Evolutionary conservation across 2,797 vertebrate genomes (phyloP).

Genomic region (Merluccius polli): DNA sequence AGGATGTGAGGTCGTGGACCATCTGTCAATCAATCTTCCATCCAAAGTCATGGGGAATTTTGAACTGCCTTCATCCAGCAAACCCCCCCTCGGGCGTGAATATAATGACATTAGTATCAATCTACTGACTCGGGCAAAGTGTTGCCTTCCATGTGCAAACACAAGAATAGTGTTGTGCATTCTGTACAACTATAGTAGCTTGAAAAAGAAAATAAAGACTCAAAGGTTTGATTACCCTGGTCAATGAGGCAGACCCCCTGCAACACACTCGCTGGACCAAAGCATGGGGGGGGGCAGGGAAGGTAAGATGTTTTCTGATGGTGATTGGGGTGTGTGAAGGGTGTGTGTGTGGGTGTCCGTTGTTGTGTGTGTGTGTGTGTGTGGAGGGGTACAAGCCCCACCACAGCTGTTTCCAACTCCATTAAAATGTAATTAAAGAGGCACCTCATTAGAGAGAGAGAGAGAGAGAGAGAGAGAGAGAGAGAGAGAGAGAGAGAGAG

Average conservation of each 20-base stretch:
- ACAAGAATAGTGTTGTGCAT: background rate
- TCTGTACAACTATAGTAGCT: background rate
- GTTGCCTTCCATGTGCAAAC: too few species aligned
- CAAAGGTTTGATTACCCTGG: background rate
- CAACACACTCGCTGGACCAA: background rate
- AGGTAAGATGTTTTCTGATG: background rate
- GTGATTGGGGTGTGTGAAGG: background rate
- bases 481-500: slow-evolving; percentile 39
- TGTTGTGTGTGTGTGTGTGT: slow-evolving; percentile 2
- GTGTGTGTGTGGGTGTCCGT: background rate
- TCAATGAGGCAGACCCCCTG: background rate
- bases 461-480: background rate
- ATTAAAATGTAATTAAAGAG: slow-evolving; percentile 68
- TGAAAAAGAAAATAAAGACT: background rate
- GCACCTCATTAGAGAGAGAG: slow-evolving; percentile 50
- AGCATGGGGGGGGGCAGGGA: background rate
- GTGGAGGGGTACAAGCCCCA: slow-evolving; percentile 40
- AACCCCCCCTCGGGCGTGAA: background rate
- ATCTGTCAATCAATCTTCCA: too few species aligned
- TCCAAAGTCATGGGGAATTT: background rate
- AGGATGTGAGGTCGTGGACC: too few species aligned
- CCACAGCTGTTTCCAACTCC: slow-evolving; percentile 56
- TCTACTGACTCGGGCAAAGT: background rate
- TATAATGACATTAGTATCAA: background rate
- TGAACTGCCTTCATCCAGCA: background rate